Evolutionary conservation across 2,888 invertebrate genomes (phyloP), one percentile per base, ranked within the genome.

Genomic region (Antitype chi): DNA sequence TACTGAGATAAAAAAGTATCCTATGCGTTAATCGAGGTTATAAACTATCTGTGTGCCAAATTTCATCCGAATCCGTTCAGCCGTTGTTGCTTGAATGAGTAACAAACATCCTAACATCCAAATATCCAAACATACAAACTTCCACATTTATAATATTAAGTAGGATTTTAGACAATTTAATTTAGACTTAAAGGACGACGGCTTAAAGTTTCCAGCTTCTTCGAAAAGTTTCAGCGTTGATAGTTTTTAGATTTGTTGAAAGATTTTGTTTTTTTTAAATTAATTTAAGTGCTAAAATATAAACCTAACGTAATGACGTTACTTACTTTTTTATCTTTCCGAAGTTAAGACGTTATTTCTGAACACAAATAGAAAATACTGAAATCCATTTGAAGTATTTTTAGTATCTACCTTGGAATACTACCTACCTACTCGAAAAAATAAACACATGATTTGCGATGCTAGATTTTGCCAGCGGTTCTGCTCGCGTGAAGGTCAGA

Each of bases 111-210:
- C 32, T 4, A 32, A 32, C 32, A 32, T 32, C 32, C 32, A 32
- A 32, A 32, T 32, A 32, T 32, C 32, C 32, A 32, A 32, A 32
- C 32, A 32, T 32, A 32, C 32, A 32, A 32, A 32, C 32, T 32
- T 32, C 4, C 32, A 32, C 4, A 32, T 32, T 32, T 32, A 32
- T 32, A 32, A 32, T 32, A 32, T 32, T 32, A 32, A 32, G 32
- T 32, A 32, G 32, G 32, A 43, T 76, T 75, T 75, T 55, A 67
- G 43, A 76, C 64, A 66, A 73, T 83, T 76, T 78, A 69, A 79
- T 75, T 81, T 70, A 38, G 32, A 32, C 32, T 32, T 32, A 32
- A 32, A 32, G 32, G 32, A 32, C 32, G 62, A 64, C 25, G 28
- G 47, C 53, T 63, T 55, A 15, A 67, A 72, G 60, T 70, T 70